Conservation (phyloP, 2,797 vertebrate species). For the Parotocinclus haroldoi region DNA sequence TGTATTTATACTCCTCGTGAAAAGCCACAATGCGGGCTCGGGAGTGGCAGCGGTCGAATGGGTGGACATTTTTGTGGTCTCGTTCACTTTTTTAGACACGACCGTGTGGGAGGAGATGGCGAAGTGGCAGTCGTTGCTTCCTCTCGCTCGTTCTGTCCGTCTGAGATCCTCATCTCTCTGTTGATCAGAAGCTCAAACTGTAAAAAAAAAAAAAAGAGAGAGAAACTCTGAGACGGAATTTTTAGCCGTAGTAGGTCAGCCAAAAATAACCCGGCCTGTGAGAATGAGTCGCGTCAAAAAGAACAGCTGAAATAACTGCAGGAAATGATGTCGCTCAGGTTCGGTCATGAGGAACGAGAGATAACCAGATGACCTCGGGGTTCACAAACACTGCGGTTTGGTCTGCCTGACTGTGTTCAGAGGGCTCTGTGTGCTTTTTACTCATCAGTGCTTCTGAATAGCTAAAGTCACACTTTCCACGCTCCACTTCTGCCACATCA, state of each 20-base stretch:
- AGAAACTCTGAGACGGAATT: constrained; percentile 2
- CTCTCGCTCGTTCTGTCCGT: too few relatives aligned
- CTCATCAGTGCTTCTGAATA: too few relatives aligned
- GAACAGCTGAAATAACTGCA: constrained; percentile 47
- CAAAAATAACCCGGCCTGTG: constrained; percentile 69
- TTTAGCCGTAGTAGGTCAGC: constrained; percentile 47
- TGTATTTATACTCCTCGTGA: constrained; percentile 67
- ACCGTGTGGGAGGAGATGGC: constrained; percentile 3
- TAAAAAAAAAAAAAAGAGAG: background rate
- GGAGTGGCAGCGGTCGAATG: constrained; percentile 61
- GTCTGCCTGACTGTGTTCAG: too few relatives aligned
- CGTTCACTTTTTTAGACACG: constrained; percentile 27
- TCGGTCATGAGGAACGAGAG: constrained; percentile 22
- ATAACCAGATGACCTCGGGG: constrained; percentile 6
- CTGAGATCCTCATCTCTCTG: too few relatives aligned
- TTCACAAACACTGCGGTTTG: too few relatives aligned
- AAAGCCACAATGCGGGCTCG: constrained; percentile 54
- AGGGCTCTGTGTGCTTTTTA: too few relatives aligned
- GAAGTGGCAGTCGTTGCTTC: too few relatives aligned
- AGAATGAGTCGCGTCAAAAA: constrained; percentile 53
- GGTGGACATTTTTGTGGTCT: constrained; percentile 67
- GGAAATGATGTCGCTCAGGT: constrained; percentile 51
- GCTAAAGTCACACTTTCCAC: too few relatives aligned
- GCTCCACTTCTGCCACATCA: too few relatives aligned
- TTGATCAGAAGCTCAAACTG: background rate